A percentile compares a stretch with the other conserved stretches of the same genome.
These are phyloP conservation scores for Rhynchotus rufescens DNA, from an alignment of 2,797 vertebrate species.

Conservation along the genomic window DNA sequence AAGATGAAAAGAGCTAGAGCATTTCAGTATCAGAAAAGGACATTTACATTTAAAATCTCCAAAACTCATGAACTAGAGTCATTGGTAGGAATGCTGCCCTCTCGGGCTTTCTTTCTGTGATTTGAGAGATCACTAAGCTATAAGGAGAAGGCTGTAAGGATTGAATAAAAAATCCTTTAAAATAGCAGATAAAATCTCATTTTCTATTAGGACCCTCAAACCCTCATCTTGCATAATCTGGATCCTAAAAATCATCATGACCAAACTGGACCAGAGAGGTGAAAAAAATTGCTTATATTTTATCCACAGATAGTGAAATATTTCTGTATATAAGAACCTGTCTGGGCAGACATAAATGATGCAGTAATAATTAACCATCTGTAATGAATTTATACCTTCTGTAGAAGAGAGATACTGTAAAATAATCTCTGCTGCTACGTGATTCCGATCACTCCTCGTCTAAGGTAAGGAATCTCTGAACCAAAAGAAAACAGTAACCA, in stretches of 20 bases:
- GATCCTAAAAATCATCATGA: not conserved
- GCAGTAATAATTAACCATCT: not conserved
- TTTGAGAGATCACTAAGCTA: not conserved
- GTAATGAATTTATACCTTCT: not conserved
- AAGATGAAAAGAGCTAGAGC: not conserved
- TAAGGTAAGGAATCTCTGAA: not conserved
- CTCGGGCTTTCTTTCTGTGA: not conserved
- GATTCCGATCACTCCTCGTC: not conserved
- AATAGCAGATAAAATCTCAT: not conserved
- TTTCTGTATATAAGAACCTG: not conserved
- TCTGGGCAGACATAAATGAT: not conserved
- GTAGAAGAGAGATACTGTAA: not conserved
- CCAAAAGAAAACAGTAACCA: not conserved
- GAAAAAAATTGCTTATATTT: not conserved
- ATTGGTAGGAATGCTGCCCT: not conserved
- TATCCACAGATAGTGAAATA: not conserved
- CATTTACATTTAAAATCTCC: not conserved
- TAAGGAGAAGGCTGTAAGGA: not conserved
- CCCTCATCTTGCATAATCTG: not conserved
- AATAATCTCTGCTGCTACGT: not conserved
- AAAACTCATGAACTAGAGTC: not conserved
- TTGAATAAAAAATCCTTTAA: not conserved
- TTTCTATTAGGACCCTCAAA: not conserved
- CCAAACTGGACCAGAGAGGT: not conserved
- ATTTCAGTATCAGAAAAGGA: not conserved